Base-by-base conservation (phyloP, 2,888 invertebrate genomes). In the Drosophila fulvimacula region DNA sequence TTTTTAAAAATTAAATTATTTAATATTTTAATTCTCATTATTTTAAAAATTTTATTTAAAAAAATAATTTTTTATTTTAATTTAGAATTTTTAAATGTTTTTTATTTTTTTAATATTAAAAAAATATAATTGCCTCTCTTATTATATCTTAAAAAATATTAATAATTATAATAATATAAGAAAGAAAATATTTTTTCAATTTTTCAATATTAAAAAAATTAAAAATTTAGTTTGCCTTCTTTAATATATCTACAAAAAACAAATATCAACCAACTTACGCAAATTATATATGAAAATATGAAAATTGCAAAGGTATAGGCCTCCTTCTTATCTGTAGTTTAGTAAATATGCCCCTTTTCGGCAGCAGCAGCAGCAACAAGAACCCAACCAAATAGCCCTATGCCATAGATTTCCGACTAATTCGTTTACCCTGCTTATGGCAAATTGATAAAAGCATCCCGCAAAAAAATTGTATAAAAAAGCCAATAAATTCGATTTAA, bases 401-500 rank as follows among this genome's bases (percentile, higher is more conserved):
- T 51, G 72, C 49, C 61, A 46, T 58, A 62, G 39, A 73, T 70
- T 62, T 76, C 55, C 69, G 38, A 39, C 58, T 73, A 84, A 84
- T 87, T 84, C 88, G 74, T 70, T 84, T 83, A 84, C 58, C 61
- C 67, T 68, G 67, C 69, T 71, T 82, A 69, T 77, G 61, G 77
- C 69, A 61, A 67, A 73, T 67, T 77, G 73, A 82, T 82, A 86
- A 72, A 72, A 49, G 48, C 53, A 55, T n/a, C 66, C 42, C 32
- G 21, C 32, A 21, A 9, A n/a, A 21, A 51, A 51, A 51, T 34
- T 34, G 15, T 15, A 51, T 34, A 51, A 34, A 41, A 27, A 62
- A 34, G 9, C 24, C 30, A 27, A 70, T 66, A 73, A 79, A 83
- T 84, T 83, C 88, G 83, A 83, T 87, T 82, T 83, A 73, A 49